Evolutionary conservation across 2,888 invertebrate species (phyloP), one percentile per base, ranked within the genome.

Genomic region (Tetragnatha montana): DNA sequence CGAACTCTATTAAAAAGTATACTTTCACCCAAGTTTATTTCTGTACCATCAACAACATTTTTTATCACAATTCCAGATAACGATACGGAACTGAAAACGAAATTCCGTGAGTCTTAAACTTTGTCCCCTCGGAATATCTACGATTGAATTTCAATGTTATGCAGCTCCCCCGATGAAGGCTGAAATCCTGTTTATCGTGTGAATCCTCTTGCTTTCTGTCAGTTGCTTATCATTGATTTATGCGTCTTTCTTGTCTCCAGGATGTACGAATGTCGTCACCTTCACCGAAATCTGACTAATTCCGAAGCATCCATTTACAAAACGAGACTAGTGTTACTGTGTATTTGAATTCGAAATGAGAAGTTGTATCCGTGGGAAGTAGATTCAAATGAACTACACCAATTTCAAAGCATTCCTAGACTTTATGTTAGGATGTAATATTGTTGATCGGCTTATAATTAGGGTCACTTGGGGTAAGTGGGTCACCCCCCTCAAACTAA

Each of bases 191-290:
- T 22, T 60, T 78, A 78, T 78, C 78, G 78, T 78, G 50, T 22
- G 21, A 78, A 60, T 19, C 6, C 22, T 14, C 17, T 50, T 21
- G 17, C 17, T 12, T 78, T 60, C 14, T 60, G 51, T 12, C 60
- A 12, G 4, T 17, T 22, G 60, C 60, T 78, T 78, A 78, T 78
- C 78, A 17, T 14, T 60, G 78, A 78, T 78, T 78, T 78, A 78
- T 78, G 60, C 68, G 60, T 17, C 60, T 60, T 60, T 14, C 60
- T 51, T 51, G 60, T 7, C 60, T 60, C 22, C 60, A 78, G 22
- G 60, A 60, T 60, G 22, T 14, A 17, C 10, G 22, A 78, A 47
- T 60, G 14, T 60, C 17, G 60, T 60, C 60, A 8, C 78, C 78
- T 78, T 78, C 60, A 78, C 78, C 22, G 22, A 60, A 78, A 60